Evolutionary conservation across 2,888 invertebrate genomes (phyloP), one percentile per base, ranked within the genome.

Genomic region (Campoplex capitator): DNA sequence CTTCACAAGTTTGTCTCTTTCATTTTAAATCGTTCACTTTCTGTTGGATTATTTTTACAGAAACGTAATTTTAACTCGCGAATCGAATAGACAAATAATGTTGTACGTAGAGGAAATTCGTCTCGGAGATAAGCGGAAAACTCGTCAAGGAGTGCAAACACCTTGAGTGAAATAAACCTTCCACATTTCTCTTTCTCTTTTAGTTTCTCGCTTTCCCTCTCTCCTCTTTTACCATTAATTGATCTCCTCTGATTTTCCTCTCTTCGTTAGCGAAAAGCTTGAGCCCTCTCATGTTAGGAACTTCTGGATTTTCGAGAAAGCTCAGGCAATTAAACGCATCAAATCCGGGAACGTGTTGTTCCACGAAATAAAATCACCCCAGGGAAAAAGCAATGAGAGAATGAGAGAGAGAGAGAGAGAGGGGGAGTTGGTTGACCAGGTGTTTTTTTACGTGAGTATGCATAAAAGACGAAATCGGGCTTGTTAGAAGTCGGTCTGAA

Each of bases 301-400:
- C 70, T 70, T 84, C 67, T 78, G 51, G 73, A 23, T 65, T 70
- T 71, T 76, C 76, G 51, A 38, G 58, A 79, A 62, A 71, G 76
- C 80, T 76, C 70, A 54, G 62, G 32, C 82, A 85, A 78, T 82
- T 80, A 71, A 23, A 28, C 42, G 80, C 62, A 84, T 18, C 79
- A 38, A 79, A 58, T 75, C 13, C 62, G n/a, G 32, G 48, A 84
- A 65, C 58, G 65, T 48, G 38, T 76, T 71, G 54, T 68, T 58
- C 70, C 58, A 70, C 42, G 16, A 56, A 42, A 73, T 35, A 28
- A 48, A 48, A 38, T 58, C 4, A 3, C 62, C 8, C 18, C 16
- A 65, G 51, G 45, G 71, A 45, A 77, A 35, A 71, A 42, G 42
- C 8, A 28, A 45, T 32, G 23, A 32, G 28, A 58, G 28, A 23